Base-by-base conservation (phyloP, 2,797 vertebrate species). In the Coranthus polyacanthus region DNA sequence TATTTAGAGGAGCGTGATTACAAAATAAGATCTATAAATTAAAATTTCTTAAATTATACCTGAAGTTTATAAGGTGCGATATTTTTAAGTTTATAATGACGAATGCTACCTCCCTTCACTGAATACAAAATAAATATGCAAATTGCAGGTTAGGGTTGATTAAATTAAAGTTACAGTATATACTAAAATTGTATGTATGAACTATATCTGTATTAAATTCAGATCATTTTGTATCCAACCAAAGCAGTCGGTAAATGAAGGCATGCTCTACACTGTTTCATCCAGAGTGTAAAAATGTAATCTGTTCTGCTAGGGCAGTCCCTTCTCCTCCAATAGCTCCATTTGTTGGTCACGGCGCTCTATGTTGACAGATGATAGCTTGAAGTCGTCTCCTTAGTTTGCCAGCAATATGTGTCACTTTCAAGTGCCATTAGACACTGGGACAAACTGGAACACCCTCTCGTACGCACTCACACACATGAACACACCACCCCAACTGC, bases 231-330 rank as follows among this genome's bases (percentile, higher is more conserved):
- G 32, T 26, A 36, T 26, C 11, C 36, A 37, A 34, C 32, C 41
- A 44, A 20, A 57, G 39, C 42, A 12, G 41, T 43, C 59, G 68
- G 78, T 83, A 86, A 88, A 85, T 79, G 75, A 80, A 60, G 26
- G 68, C 60, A 49, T 72, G 81, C 54, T 53, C 53, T 70, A 54
- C 72, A 60, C 69, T 68, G 89, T 88, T 88, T 88, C 84, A 83
- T 85, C 75, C 68, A 51, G 72, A 87, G 83, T 86, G 84, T 90
- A 87, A 91, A 91, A 91, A 92, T 92, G 88, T 91, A 93, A 93
- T 95, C 90, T 92, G 92, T 94, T 94, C 93, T 92, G 92, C 92
- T 90, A 92, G 89, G 88, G 75, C 88, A 67, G 75, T 84, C 87
- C 83, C 87, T 86, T 90, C 84, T 88, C 86, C 90, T 88, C 90